Conservation (phyloP, 2,888 invertebrate genomes). For the Cryptophagus acutangulus region DNA sequence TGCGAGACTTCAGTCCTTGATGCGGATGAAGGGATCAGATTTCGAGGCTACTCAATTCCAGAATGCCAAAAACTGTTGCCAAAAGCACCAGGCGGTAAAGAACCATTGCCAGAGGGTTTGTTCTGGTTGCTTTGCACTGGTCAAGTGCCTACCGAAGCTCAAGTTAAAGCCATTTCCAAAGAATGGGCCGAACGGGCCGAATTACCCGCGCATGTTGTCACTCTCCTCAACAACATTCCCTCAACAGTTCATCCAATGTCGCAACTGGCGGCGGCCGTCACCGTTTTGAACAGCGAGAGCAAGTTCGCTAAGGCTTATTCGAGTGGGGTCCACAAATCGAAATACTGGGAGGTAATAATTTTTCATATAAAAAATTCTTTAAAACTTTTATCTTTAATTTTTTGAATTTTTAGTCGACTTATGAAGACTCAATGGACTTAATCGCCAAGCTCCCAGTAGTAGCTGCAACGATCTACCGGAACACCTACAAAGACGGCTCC, state of each 20-base stretch:
- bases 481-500: slow-evolving; percentile 77
- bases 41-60: slow-evolving; percentile 89
- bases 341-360: slow-evolving; percentile 78
- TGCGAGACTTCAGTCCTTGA: slow-evolving; percentile 95
- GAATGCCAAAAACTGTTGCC: slow-evolving; percentile 86
- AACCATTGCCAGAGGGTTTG: slow-evolving; percentile 90
- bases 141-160: slow-evolving; percentile 76
- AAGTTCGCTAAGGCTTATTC: slow-evolving; percentile 87
- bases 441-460: slow-evolving; percentile 92
- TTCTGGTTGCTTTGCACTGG: slow-evolving; percentile 91
- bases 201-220: slow-evolving; percentile 87
- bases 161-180: slow-evolving; percentile 69
- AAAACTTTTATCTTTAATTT: not conserved
- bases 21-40: slow-evolving; percentile 91
- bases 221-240: slow-evolving; percentile 88
- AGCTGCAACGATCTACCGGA: slow-evolving; percentile 91
- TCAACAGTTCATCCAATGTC: slow-evolving; percentile 89
- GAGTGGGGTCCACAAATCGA: slow-evolving; percentile 79
- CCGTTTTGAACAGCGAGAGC: slow-evolving; percentile 87
- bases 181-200: slow-evolving; percentile 88
- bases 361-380: no score
- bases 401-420: slow-evolving; percentile 54
- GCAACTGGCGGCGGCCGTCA: slow-evolving; percentile 87
- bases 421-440: slow-evolving; percentile 91
- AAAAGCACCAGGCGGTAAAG: slow-evolving; percentile 71